Conservation (phyloP, 1,140 invertebrate genomes). For the Leguminivora glycinivorella region DNA sequence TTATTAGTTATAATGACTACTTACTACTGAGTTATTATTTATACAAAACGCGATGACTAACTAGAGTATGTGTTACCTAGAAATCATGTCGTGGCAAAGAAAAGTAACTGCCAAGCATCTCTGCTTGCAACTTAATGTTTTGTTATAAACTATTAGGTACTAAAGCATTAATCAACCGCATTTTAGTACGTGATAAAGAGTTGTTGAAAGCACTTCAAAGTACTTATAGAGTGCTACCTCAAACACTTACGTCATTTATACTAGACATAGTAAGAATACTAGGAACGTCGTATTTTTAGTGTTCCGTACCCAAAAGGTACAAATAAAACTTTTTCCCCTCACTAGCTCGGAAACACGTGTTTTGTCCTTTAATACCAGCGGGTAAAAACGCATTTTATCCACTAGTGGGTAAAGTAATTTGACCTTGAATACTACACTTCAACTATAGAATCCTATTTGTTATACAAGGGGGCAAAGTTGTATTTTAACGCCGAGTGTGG, state of each 20-base stretch:
- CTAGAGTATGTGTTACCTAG: not conserved
- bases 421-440: too few relatives aligned
- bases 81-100: not conserved
- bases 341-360: too few relatives aligned
- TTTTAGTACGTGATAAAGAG: not conserved
- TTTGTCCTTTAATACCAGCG: too few relatives aligned
- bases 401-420: too few relatives aligned
- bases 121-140: not conserved
- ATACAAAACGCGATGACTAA: not conserved
- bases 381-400: too few relatives aligned
- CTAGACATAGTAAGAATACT: not conserved
- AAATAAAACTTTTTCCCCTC: too few relatives aligned
- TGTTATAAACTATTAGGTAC: not conserved
- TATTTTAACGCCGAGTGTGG: too few relatives aligned
- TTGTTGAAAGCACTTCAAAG: too few relatives aligned
- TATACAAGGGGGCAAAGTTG: too few relatives aligned
- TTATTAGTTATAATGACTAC: slow-evolving; percentile 15
- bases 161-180: not conserved
- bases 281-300: not conserved
- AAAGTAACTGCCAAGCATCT: not conserved
- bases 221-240: not conserved
- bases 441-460: too few relatives aligned
- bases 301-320: too few relatives aligned
- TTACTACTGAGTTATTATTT: too few relatives aligned
- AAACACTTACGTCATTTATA: not conserved